A percentile compares a stretch with the other conserved stretches of the same genome.
These are phyloP conservation scores for Aquatica leii DNA, from an alignment of 2,888 invertebrate genomes.

Conservation along the genomic window DNA sequence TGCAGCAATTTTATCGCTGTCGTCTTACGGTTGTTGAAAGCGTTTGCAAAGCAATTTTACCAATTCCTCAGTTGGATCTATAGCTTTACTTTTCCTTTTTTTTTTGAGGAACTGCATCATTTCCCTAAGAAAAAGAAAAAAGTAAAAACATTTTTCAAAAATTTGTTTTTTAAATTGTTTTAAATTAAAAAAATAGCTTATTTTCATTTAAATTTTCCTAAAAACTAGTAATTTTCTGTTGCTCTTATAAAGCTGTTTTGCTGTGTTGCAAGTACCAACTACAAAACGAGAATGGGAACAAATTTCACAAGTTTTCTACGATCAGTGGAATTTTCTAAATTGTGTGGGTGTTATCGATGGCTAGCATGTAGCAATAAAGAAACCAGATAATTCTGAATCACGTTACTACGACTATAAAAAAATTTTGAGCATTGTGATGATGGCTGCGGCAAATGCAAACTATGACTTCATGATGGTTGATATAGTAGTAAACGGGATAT, in stretches of 20 bases:
- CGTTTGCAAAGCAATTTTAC: not conserved
- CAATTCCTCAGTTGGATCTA: not conserved
- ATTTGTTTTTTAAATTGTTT: no score
- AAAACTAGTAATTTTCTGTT: not conserved
- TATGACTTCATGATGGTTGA: conserved; percentile 39
- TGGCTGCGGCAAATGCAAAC: conserved; percentile 38
- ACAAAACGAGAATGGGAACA: not conserved
- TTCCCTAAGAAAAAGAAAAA: not conserved
- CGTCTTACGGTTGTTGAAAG: not conserved
- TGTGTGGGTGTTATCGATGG: conserved; percentile 39
- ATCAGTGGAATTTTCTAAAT: conserved; percentile 17
- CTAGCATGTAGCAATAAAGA: conserved; percentile 34
- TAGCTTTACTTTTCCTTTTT: not conserved
- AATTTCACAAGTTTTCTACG: not conserved
- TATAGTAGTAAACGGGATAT: conserved; percentile 38
- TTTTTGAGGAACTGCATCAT: not conserved
- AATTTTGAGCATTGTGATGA: conserved; percentile 37
- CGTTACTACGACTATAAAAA: conserved; percentile 41
- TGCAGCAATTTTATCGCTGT: not conserved
- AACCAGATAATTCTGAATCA: conserved; percentile 36
- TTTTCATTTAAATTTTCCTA: not conserved
- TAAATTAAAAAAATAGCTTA: no score
- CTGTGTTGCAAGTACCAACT: not conserved
- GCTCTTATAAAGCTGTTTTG: not conserved
- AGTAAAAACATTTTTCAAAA: not conserved